Percentiles rank a stretch among this genome's conserved stretches.
phyloP scores from a whole-genome alignment of 2,888 invertebrate species.

The Enchytraeus crypticus region DNA sequence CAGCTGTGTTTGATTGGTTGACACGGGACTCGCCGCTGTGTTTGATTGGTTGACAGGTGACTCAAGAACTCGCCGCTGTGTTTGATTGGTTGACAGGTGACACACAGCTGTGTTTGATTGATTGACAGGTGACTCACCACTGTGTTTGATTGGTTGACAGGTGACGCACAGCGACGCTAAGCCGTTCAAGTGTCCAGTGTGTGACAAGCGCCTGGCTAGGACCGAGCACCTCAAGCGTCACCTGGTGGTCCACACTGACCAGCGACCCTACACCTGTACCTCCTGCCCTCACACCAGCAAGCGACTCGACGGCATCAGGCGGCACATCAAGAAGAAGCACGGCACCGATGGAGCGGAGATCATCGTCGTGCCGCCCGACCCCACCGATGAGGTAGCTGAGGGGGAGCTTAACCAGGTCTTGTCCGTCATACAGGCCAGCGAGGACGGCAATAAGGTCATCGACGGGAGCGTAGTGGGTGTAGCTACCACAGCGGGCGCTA shows the following conservation, averaged over 20 bases:
- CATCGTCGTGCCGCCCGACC: slow-evolving; percentile 6
- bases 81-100: too few species aligned
- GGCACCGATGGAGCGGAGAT: slow-evolving; percentile 15
- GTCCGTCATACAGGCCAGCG: neutral
- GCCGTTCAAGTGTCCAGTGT: slow-evolving; percentile 27
- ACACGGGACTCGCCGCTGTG: too few species aligned
- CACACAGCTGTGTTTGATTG: too few species aligned
- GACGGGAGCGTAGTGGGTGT: too few species aligned
- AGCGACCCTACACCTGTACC: slow-evolving; percentile 23
- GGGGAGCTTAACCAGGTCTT: neutral
- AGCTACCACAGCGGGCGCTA: neutral
- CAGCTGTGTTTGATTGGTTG: too few species aligned
- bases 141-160: too few species aligned
- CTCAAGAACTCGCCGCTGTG: too few species aligned
- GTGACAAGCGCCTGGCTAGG: slow-evolving; percentile 22
- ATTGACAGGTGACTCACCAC: too few species aligned
- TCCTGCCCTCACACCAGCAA: slow-evolving; percentile 24
- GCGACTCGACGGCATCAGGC: slow-evolving; percentile 21
- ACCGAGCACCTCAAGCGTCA: slow-evolving; percentile 27
- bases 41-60: too few species aligned
- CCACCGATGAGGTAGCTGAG: neutral
- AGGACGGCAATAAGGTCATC: neutral
- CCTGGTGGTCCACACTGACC: slow-evolving; percentile 24
- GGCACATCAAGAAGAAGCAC: slow-evolving; percentile 26
- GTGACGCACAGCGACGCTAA: slow-evolving; percentile 25